A percentile compares a stretch with the other conserved stretches of the same genome.
These are phyloP conservation scores for Chirona hameri DNA, from an alignment of 2,888 invertebrate genomes.

Conservation along the genomic window DNA sequence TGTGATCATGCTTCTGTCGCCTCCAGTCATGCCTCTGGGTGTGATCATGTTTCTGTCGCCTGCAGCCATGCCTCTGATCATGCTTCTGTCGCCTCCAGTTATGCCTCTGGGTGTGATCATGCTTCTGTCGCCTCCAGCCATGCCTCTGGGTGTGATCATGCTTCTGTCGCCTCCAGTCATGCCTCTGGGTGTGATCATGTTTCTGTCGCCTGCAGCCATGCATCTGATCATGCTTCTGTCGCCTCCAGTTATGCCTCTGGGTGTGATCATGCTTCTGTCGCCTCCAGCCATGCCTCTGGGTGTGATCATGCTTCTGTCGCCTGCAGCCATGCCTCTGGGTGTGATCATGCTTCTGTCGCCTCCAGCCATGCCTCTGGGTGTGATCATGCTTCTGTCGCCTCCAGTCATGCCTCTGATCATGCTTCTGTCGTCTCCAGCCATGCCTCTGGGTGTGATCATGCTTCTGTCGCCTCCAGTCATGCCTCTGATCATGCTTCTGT, in stretches of 20 bases:
- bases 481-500: not conserved
- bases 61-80: conserved; percentile 70
- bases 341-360: not conserved
- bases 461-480: not conserved
- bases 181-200: not conserved
- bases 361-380: conserved; percentile 39
- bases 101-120: too few species aligned
- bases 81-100: conserved; percentile 44
- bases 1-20: conserved; percentile 56
- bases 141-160: too few species aligned
- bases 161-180: conserved; percentile 43
- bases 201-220: conserved; percentile 41
- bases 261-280: too few species aligned
- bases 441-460: conserved; percentile 72
- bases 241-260: too few species aligned
- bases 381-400: not conserved
- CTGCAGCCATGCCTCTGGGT: too few species aligned
- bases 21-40: not conserved
- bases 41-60: not conserved
- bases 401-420: not conserved
- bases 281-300: too few species aligned
- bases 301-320: too few species aligned
- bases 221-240: too few species aligned
- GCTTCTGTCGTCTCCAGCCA: conserved; percentile 55
- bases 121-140: not conserved